Base-by-base conservation (phyloP, 2,888 invertebrate genomes). In the Stenchaetothrips biformis region DNA sequence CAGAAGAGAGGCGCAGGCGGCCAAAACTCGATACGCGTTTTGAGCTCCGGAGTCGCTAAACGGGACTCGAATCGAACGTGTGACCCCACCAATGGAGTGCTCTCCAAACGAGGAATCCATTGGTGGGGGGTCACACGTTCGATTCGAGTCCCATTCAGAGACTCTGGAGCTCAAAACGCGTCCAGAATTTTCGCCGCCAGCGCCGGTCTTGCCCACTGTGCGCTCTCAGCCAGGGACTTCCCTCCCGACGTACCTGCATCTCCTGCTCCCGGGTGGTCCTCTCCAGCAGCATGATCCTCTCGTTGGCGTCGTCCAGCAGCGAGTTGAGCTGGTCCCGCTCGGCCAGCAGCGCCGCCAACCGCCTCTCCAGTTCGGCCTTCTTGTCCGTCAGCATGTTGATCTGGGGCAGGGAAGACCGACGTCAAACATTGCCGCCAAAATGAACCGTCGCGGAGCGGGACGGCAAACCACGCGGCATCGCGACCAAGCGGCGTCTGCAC, bases 281-380 rank as follows among this genome's bases (percentile, higher is more conserved):
- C 87, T 98, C 97, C 84, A 98, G 89, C 84, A 95, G 91, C 84
- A 93, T 88, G 84, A 97, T 95, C 85, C 95, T 91, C 87, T 97
- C 96, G 80, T 94, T 94, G 67, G 96, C 94, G 87, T 97, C 97
- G 83, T 98, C 97, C 81, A 97, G 89, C 81, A 94, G 93, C 79
- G 92, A 91, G 79, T 91, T 90, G 80, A 97, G 88, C 82, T 91
- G 91, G 82, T 96, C 95, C 83, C 96, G 91, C 87, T 98, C 97
- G 81, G 92, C 91, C 21, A 93, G 90, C 9, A 95, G 89, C 82
- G 90, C 88, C 82, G 93, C 91, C 82, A 97, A 89, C 84, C 95
- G 89, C 86, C 93, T 90, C 86, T 98, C 97, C 84, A 98, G 88
- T 84, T 97, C 97, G 80, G 91, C 89, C 85, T 94, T 94, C 86